These are phyloP conservation scores for Bergia puertoricense DNA, from an alignment of 92 coral and sea anemone genomes.

Conservation along the genomic window DNA sequence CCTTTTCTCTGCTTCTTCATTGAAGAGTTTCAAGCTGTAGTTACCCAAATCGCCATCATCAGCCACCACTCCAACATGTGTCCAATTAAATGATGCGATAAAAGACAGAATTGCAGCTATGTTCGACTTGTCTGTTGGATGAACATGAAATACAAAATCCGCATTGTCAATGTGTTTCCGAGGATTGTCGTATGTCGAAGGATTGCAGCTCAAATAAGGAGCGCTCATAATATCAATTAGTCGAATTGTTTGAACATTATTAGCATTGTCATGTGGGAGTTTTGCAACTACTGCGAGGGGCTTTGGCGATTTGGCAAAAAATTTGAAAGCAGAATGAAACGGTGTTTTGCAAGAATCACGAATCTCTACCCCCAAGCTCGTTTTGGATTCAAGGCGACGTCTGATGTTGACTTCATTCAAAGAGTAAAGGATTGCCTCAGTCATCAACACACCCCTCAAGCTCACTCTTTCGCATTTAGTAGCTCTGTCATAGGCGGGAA, in stretches of 20 bases:
- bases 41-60: constrained; percentile 57
- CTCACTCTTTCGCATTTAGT: constrained; percentile 39
- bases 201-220: constrained; percentile 74
- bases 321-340: background rate
- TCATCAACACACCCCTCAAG: constrained; percentile 54
- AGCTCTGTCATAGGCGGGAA: constrained; percentile 25
- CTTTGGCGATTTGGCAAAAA: background rate
- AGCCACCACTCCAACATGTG: constrained; percentile 68
- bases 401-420: constrained; percentile 45
- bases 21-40: constrained; percentile 43
- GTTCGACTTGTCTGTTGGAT: constrained; percentile 67
- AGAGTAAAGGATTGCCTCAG: constrained; percentile 65
- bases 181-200: constrained; percentile 57
- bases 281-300: constrained; percentile 62
- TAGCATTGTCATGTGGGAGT: constrained; percentile 39
- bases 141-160: constrained; percentile 59
- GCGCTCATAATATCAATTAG: constrained; percentile 48
- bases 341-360: constrained; percentile 29
- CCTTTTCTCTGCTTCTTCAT: constrained; percentile 51
- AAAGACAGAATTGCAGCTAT: constrained; percentile 72
- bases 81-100: constrained; percentile 79
- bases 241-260: constrained; percentile 34
- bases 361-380: constrained; percentile 56
- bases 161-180: constrained; percentile 29
- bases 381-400: constrained; percentile 18